phyloP scores from a whole-genome alignment of 2,888 invertebrate genomes.

The Dimorphilus gyrociliatus region DNA sequence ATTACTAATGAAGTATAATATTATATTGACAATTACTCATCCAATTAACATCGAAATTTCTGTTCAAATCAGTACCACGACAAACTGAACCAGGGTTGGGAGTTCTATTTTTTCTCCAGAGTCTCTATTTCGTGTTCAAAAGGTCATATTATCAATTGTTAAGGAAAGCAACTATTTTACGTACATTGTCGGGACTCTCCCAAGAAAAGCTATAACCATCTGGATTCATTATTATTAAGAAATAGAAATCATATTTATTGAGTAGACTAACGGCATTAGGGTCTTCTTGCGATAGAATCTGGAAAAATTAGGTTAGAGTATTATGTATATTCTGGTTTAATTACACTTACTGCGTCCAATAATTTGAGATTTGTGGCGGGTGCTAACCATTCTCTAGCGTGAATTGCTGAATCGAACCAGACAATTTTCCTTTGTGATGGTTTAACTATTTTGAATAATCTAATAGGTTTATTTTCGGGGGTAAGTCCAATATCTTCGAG shows the following conservation, averaged over 20 bases:
- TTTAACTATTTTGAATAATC: too few relatives aligned
- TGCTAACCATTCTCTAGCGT: conserved; percentile 12
- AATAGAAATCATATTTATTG: conserved; percentile 10
- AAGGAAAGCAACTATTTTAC: too few relatives aligned
- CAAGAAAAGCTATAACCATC: conserved; percentile 9
- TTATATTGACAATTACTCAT: too few relatives aligned
- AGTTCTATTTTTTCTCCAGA: conserved; percentile 11
- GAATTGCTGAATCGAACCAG: conserved; percentile 10
- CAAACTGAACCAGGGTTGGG: conserved; percentile 5
- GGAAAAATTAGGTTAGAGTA: not conserved
- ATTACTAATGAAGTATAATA: not conserved
- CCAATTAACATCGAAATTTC: conserved; percentile 9
- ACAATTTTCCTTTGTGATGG: conserved; percentile 5
- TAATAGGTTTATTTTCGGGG: too few relatives aligned
- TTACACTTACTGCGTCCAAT: conserved; percentile 6
- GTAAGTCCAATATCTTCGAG: too few relatives aligned
- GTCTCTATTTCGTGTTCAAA: too few relatives aligned
- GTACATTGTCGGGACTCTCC: too few relatives aligned
- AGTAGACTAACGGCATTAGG: conserved; percentile 5
- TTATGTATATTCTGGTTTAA: too few relatives aligned
- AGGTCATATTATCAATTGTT: too few relatives aligned
- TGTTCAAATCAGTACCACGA: conserved; percentile 9
- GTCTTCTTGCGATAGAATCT: conserved; percentile 4
- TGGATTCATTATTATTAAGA: conserved; percentile 10
- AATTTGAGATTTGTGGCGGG: conserved; percentile 9